phyloP scores from a whole-genome alignment of 2,113 vertebrate species.

The Sciurus niger region DNA sequence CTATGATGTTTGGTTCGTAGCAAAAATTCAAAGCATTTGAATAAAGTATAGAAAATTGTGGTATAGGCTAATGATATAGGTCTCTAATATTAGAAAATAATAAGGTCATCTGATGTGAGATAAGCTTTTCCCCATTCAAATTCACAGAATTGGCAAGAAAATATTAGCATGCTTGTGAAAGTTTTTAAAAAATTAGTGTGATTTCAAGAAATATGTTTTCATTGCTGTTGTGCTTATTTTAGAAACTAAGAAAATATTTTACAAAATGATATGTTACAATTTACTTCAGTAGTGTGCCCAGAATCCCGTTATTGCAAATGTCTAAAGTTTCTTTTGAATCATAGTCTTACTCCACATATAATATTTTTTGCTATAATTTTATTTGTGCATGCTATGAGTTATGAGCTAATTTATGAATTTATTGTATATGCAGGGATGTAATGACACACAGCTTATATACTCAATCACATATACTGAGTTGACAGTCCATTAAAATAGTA shows the following conservation, averaged over 20 bases:
- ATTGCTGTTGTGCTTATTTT: not conserved
- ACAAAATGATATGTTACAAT: not conserved
- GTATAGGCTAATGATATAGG: not conserved
- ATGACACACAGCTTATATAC: not conserved
- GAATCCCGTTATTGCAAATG: not conserved
- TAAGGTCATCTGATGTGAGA: not conserved
- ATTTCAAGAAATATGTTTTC: not conserved
- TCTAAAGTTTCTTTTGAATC: not conserved
- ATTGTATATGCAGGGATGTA: not conserved
- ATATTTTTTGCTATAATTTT: not conserved
- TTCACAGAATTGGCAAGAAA: not conserved
- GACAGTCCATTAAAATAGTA: not conserved
- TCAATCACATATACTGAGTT: not conserved
- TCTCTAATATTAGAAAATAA: not conserved
- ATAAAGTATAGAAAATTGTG: not conserved
- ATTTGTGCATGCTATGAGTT: constrained; percentile 54
- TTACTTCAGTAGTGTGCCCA: not conserved
- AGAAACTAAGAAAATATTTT: constrained; percentile 14
- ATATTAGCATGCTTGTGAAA: not conserved
- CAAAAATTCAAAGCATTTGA: not conserved
- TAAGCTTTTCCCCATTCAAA: not conserved
- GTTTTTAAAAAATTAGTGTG: not conserved
- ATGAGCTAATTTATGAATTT: constrained; percentile 53
- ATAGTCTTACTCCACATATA: not conserved
- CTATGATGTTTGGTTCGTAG: not conserved